Percentiles rank a stretch among this genome's conserved stretches.
phyloP scores from a whole-genome alignment of 53 echinoderm and acorn worm species.

The Holothuria scabra region DNA sequence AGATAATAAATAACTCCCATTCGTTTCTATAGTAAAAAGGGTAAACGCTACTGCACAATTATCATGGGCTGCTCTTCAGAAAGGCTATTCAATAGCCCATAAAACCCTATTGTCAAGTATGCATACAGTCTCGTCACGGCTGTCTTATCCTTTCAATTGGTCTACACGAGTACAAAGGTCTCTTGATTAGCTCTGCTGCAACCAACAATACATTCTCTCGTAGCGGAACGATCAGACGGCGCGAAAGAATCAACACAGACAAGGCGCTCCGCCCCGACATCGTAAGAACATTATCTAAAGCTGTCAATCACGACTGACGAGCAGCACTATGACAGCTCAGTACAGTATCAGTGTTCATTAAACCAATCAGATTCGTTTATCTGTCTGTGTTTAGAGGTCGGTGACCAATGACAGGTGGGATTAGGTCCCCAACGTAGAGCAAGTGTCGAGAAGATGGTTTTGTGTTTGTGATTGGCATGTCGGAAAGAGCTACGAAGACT shows the following conservation, averaged over 20 bases:
- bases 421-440: neutral
- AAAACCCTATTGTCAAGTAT: no score
- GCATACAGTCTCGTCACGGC: neutral
- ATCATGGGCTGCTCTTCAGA: no score
- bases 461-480: conserved; percentile 26
- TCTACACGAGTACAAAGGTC: conserved; percentile 16
- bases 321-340: neutral
- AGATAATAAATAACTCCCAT: no score
- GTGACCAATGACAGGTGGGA: conserved; percentile 16
- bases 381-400: neutral
- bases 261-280: conserved; percentile 32
- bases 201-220: neutral
- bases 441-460: conserved; percentile 6
- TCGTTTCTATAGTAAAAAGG: no score
- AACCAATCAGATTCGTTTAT: conserved; percentile 4
- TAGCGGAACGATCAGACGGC: conserved; percentile 34
- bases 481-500: conserved; percentile 18
- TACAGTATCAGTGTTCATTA: neutral
- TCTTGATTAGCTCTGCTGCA: conserved; percentile 28
- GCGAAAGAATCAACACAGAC: conserved; percentile 9
- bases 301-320: conserved; percentile 21
- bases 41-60: no score
- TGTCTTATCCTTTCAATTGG: conserved; percentile 19
- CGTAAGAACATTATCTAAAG: conserved; percentile 7
- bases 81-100: no score